A percentile compares a stretch with the other conserved stretches of the same genome.
These are phyloP conservation scores for Lepetodrilus schrolli DNA, from an alignment of 2,888 invertebrate genomes.

Conservation along the genomic window DNA sequence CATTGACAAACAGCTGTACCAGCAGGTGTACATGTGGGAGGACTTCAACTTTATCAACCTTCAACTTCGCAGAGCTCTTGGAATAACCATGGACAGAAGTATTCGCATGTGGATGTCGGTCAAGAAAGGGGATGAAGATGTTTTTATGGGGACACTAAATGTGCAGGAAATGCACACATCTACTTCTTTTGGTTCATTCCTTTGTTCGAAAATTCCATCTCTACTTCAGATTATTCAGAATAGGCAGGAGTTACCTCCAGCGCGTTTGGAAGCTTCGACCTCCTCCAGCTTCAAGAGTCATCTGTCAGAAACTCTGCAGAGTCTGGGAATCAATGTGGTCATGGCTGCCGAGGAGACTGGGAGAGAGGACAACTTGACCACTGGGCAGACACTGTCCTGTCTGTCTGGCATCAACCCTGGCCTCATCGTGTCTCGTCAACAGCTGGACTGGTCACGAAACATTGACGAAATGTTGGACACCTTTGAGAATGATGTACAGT, in stretches of 20 bases:
- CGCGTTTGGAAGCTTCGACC: neutral
- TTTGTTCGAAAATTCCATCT: neutral
- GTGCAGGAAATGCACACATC: neutral
- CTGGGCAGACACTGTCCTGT: neutral
- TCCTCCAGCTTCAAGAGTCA: neutral
- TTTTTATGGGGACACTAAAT: neutral
- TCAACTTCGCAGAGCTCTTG: neutral
- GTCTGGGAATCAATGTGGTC: neutral
- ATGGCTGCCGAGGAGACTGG: neutral
- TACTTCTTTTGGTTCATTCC: neutral
- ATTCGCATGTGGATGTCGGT: neutral
- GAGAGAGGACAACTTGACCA: neutral
- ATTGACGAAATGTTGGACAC: neutral
- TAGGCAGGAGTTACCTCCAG: neutral
- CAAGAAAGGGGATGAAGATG: neutral
- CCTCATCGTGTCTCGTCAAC: neutral
- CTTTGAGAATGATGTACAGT: constrained; percentile 9
- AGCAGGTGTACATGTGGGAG: constrained; percentile 45
- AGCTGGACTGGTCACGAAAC: neutral
- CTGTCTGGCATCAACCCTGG: neutral
- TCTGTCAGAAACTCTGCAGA: neutral
- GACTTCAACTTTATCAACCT: constrained; percentile 36
- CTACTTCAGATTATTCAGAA: neutral
- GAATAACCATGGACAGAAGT: neutral
- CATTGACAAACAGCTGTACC: constrained; percentile 17